Percentiles rank a stretch among this genome's conserved stretches.
phyloP scores from a whole-genome alignment of 2,888 invertebrate genomes.

The Aleiodes alternator region DNA sequence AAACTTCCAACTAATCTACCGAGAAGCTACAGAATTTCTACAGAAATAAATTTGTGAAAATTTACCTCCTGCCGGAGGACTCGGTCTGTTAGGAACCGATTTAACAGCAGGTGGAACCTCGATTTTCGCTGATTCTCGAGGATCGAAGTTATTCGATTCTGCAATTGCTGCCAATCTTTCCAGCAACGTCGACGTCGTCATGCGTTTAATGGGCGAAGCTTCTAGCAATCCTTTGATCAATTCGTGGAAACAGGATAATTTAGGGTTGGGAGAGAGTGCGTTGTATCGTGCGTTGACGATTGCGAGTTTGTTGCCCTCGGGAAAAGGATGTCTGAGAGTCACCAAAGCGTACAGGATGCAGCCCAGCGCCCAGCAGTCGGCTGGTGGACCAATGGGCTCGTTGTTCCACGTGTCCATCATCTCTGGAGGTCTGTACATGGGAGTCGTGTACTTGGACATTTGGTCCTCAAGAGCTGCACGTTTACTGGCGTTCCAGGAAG shows the following conservation, averaged over 20 bases:
- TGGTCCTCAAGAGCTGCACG: conserved; percentile 95
- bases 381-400: conserved; percentile 91
- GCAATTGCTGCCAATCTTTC: conserved; percentile 93
- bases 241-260: conserved; percentile 90
- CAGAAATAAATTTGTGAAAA: too few species aligned
- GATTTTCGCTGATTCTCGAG: conserved; percentile 86
- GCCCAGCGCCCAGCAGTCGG: conserved; percentile 98
- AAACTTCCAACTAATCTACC: too few species aligned
- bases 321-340: conserved; percentile 96
- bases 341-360: conserved; percentile 95
- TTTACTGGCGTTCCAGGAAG: conserved; percentile 94
- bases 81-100: conserved; percentile 65
- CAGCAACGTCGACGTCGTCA: conserved; percentile 86
- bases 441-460: conserved; percentile 88
- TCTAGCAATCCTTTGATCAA: conserved; percentile 86
- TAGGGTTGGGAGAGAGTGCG: conserved; percentile 87
- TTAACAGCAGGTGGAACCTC: conserved; percentile 71
- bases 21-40: too few species aligned
- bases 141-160: conserved; percentile 88
- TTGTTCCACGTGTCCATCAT: conserved; percentile 99
- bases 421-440: conserved; percentile 98
- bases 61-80: conserved; percentile 63
- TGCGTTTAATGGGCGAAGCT: conserved; percentile 88
- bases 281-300: conserved; percentile 97
- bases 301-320: conserved; percentile 94